Evolutionary conservation across 2,888 invertebrate species (phyloP), one percentile per base, ranked within the genome.

Genomic region (Strigamia crassipes): DNA sequence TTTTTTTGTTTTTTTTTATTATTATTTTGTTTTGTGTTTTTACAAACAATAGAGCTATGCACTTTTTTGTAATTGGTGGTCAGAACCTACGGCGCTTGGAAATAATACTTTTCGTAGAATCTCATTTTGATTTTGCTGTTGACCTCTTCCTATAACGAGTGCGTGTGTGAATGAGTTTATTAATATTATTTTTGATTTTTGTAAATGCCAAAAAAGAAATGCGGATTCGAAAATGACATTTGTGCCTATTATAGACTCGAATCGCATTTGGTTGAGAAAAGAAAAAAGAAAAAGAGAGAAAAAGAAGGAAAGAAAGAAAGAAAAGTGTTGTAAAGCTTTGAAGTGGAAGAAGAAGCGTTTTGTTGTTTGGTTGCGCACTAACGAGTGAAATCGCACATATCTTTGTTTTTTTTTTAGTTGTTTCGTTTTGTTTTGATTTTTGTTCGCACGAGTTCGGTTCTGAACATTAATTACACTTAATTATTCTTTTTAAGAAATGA

Each of bases 311-410:
- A 27, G 3, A 27, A 27, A 42, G 15, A 51, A 51, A 15, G 1
- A n/a, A 15, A 0, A n/a, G 15, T 51, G n/a, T 15, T 51, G 56
- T 56, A 56, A 56, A 56, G 56, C 56, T 56, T 56, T 56, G 18
- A 56, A 56, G n/a, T 46, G 13, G 46, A 46, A n/a, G n/a, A 13
- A 13, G 46, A 56, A 56, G 56, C 56, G 56, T 56, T 56, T 56
- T 56, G 56, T 56, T 56, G n/a, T 56, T 46, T 46, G 46, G 12
- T 46, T 46, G 46, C 56, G 56, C 56, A 56, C 56, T 56, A 56
- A 56, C 56, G 56, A 56, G 56, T 56, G 56, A 56, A 56, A 56
- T 56, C 21, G 56, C 56, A 56, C 56, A 56, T 56, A 56, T 56
- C 56, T 56, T 56, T 10, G 10, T 38, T 10, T 38, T 38, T 10